phyloP scores from a whole-genome alignment of 1,140 invertebrate species.

The Drosophila jambulina region DNA sequence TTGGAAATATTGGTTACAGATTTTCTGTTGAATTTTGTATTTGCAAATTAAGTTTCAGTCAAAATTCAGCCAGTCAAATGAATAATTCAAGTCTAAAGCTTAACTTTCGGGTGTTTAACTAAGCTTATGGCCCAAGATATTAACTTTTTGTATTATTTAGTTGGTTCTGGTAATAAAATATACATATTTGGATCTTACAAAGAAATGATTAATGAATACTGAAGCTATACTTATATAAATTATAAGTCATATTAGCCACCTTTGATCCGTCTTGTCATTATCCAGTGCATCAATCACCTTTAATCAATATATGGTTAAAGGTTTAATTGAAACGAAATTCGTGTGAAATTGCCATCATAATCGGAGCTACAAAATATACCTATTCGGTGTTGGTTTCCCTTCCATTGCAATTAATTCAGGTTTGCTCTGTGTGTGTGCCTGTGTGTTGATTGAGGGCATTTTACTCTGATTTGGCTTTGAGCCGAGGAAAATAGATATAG shows the following conservation, averaged over 20 bases:
- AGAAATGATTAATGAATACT: no score
- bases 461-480: constrained; percentile 6
- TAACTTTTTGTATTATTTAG: no score
- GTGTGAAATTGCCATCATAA: constrained; percentile 19
- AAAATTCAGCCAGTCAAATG: background rate
- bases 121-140: no score
- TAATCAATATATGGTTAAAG: background rate
- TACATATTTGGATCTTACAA: no score
- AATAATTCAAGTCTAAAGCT: background rate
- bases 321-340: constrained; percentile 16
- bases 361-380: background rate
- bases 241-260: background rate
- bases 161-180: no score
- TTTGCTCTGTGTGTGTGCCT: background rate
- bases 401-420: background rate
- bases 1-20: background rate
- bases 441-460: constrained; percentile 8
- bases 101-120: background rate
- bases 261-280: constrained; percentile 2
- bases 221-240: no score
- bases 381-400: background rate
- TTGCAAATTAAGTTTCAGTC: background rate
- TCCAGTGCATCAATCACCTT: constrained; percentile 11
- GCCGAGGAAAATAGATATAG: background rate
- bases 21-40: constrained; percentile 1